These are phyloP conservation scores for Melopsittacus undulatus DNA, from an alignment of 2,797 vertebrate genomes.

Conservation along the genomic window DNA sequence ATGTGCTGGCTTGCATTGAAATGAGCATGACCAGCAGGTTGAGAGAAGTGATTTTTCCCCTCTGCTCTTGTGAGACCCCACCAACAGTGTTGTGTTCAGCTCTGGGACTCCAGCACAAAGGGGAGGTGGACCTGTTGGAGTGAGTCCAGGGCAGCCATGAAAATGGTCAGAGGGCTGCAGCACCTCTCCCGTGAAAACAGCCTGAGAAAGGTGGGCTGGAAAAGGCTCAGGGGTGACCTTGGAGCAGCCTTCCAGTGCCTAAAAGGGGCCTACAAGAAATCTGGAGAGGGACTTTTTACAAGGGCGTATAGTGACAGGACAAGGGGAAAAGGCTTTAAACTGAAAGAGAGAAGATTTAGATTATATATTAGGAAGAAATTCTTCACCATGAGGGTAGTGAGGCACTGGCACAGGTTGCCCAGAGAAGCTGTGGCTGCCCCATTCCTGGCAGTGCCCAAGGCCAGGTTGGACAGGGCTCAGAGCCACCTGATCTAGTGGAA, in stretches of 20 bases:
- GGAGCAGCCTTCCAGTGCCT: background rate
- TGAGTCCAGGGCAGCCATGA: background rate
- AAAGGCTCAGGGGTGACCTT: background rate
- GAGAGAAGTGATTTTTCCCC: background rate
- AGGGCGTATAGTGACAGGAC: too few relatives aligned
- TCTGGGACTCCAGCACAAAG: background rate
- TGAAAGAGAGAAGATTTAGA: too few relatives aligned
- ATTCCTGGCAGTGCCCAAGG: background rate
- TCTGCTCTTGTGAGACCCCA: background rate
- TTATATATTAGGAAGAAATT: too few relatives aligned
- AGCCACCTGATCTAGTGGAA: background rate
- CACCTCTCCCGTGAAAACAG: background rate
- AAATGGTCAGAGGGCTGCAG: background rate
- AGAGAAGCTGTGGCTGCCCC: background rate
- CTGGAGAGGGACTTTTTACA: background rate
- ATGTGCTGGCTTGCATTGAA: background rate
- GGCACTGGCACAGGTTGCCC: too few relatives aligned
- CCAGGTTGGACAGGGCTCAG: background rate
- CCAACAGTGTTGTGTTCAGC: background rate
- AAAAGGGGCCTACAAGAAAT: background rate
- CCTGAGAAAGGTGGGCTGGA: background rate
- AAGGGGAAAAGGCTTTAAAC: too few relatives aligned
- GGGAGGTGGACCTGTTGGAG: background rate
- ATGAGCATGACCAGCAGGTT: background rate
- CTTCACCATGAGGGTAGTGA: too few relatives aligned